Conservation (phyloP, 1,140 invertebrate genomes). For the Eurosta solidaginis region DNA sequence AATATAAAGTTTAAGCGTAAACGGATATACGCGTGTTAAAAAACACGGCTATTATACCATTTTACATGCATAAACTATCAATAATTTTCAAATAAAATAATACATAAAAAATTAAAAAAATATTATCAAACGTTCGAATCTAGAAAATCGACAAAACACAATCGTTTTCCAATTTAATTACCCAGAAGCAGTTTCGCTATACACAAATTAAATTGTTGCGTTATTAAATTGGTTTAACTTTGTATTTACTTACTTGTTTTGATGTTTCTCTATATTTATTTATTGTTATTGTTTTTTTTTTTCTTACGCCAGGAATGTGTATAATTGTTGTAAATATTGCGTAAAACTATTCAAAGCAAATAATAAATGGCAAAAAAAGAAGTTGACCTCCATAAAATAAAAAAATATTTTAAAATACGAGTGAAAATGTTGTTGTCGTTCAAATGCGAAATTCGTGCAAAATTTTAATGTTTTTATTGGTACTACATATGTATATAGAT, state of each 20-base stretch:
- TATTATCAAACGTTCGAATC: background rate
- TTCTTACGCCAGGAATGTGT: background rate
- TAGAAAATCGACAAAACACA: too few species aligned
- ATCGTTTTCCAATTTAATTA: slow-evolving; percentile 21
- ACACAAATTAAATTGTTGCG: slow-evolving; percentile 3
- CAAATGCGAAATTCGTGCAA: slow-evolving; percentile 9
- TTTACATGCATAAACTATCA: too few species aligned
- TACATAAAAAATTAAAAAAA: background rate
- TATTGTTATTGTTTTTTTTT: background rate
- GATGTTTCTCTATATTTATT: background rate
- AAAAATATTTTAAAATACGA: too few species aligned
- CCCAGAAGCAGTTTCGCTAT: background rate
- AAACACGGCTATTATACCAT: too few species aligned
- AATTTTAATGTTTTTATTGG: background rate
- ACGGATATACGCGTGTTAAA: too few species aligned
- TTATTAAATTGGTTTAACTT: background rate
- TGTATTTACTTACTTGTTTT: background rate
- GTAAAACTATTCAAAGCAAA: background rate
- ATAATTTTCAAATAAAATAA: slow-evolving; percentile 21
- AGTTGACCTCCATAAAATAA: background rate
- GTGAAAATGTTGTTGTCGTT: background rate
- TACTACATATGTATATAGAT: background rate
- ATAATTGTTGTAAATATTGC: slow-evolving; percentile 20
- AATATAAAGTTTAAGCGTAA: too few species aligned
- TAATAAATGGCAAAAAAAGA: background rate